Base-by-base conservation (phyloP, 2,113 vertebrate genomes). In the Cebus imitator region DNA sequence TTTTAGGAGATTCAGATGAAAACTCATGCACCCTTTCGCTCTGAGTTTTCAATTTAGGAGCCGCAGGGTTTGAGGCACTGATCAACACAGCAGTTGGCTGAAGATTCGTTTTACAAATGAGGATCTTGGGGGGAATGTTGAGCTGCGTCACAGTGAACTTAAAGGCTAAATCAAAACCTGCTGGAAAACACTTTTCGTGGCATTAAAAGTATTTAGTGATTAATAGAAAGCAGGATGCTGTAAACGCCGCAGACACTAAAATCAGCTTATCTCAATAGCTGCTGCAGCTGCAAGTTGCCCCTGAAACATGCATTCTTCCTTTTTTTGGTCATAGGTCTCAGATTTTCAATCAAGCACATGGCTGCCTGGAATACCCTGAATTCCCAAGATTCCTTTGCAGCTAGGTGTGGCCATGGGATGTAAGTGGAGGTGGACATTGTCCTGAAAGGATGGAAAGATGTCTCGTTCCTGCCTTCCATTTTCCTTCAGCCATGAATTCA, bases 261-360 rank as follows among this genome's bases (percentile, higher is more conserved):
- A 3, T 12, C 12, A 52, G 5, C 10, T 7, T 14, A 0, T 23
- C 37, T 9, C 20, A 0, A 6, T 6, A 35, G 27, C 21, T 40
- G 20, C n/a, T 8, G 9, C 40, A 16, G 9, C 25, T 10, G 25
- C 5, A 3, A 20, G 37, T 20, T 8, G 17, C 8, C 18, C 45
- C 45, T 8, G 4, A 35, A 18, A 6, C 0, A 3, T 0, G 2
- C 2, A 3, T 1, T 0, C 13, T 14, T 76, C 37, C 6, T 45
- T 61, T 61, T 45, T 64, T 40, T 43, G 40, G 35, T n/a, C 18
- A 70, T 0, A 43, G 68, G 27, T 37, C 21, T 20, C 78, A 37
- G 20, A 10, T 64, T 61, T 55, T 73, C 37, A 40, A 30, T 16
- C 32, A 20, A 43, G 35, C 16, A 9, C 16, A 23, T 0, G 21